Conservation (phyloP, 2,888 invertebrate genomes). For the Pollenia angustigena region DNA sequence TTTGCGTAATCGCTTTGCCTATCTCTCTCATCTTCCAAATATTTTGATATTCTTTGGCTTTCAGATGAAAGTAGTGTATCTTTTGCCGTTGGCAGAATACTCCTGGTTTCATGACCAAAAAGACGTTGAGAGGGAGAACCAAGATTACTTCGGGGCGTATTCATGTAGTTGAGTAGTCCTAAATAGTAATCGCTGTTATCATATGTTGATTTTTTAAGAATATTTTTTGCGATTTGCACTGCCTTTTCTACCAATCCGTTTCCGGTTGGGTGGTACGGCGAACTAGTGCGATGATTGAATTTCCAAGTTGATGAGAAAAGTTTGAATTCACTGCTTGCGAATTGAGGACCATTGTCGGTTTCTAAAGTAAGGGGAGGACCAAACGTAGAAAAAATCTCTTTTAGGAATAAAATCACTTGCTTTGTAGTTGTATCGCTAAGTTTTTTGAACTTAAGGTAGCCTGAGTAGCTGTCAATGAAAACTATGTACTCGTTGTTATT, state of each 20-base stretch:
- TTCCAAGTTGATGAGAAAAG: constrained; percentile 18
- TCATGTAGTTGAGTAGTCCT: constrained; percentile 36
- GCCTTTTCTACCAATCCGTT: constrained; percentile 27
- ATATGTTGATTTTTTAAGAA: constrained; percentile 23
- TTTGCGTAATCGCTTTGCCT: constrained; percentile 11
- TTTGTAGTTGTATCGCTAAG: constrained; percentile 14
- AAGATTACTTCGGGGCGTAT: constrained; percentile 14
- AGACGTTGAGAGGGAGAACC: constrained; percentile 28
- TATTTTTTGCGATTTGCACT: constrained; percentile 19
- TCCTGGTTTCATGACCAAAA: constrained; percentile 22
- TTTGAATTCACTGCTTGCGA: constrained; percentile 1
- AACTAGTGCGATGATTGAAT: constrained; percentile 22
- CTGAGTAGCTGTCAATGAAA: constrained; percentile 16
- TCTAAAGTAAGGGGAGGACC: constrained; percentile 9
- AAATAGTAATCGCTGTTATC: constrained; percentile 30
- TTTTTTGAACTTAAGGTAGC: constrained; percentile 4
- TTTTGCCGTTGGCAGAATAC: constrained; percentile 6
- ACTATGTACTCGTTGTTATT: constrained; percentile 16
- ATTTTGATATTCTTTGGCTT: neutral
- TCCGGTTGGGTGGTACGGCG: constrained; percentile 17
- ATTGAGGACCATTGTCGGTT: constrained; percentile 27
- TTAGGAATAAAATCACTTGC: constrained; percentile 2
- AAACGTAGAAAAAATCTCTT: neutral
- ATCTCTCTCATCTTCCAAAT: constrained; percentile 13
- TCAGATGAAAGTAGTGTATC: neutral